Evolutionary conservation across 1,140 invertebrate genomes (phyloP), one percentile per base, ranked within the genome.

Genomic region (Anastatus disparis): DNA sequence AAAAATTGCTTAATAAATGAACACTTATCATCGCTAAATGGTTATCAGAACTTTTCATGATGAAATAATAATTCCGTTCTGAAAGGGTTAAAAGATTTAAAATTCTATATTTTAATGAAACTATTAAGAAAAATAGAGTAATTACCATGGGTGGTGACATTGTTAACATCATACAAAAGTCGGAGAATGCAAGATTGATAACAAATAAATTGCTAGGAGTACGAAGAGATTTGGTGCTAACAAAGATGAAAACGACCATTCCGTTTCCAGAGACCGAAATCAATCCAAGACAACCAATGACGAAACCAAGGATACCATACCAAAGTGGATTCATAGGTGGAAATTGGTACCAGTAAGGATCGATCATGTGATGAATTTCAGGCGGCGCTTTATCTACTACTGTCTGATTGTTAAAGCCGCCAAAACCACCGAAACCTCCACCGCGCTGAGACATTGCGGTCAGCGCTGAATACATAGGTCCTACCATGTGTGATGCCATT

Each of bases 171-270:
- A 96, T 95, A 40, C 91, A 84, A 77, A 96, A 95, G 79, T 97
- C 94, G 8, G 93, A 94, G 80, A 95, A 91, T 9, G 94, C 94
- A 73, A 96, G 86, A 84, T 96, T 96, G 40, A 95, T 89, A 15
- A 95, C 91, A 27, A 95, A 87, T 61, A 95, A 82, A 82, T 96
- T 96, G 63, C 93, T 93, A 12, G 94, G 94, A n/a, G 93, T 94
- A 73, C 93, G 89, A 2, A 95, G 88, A 38, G 87, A 85, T 84
- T 93, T 93, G 0, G 93, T 93, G 4, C 89, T 89, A 22, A 87
- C 87, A 81, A 96, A 97, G 71, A 96, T 93, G 84, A 93, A 95
- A 69, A 96, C 87, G 29, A 96, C 95, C 86, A 95, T 90, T 22
- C 92, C 90, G 77, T 97, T 97, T 65, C 95, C 95, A 48, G 85